Evolutionary conservation across 2,797 vertebrate genomes (phyloP).

Genomic region (Taenioides sp.): DNA sequence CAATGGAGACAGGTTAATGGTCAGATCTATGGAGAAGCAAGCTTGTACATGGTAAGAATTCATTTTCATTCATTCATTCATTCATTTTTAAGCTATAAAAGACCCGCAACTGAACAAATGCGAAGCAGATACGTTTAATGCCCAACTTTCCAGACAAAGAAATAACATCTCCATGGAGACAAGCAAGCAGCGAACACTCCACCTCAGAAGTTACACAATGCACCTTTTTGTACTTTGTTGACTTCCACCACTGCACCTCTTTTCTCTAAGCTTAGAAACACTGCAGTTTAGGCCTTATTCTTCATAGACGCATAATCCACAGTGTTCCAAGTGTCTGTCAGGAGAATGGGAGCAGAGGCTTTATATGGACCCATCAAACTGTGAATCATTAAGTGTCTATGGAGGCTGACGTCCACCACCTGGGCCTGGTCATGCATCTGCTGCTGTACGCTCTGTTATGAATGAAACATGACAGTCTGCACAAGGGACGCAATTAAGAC

Average conservation of each 20-base stretch:
- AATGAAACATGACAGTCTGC: constrained; percentile 6
- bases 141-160: no score
- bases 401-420: neutral
- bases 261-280: neutral
- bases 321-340: neutral
- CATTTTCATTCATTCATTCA: no score
- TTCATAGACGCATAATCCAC: neutral
- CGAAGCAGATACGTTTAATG: no score
- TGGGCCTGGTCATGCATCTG: constrained; percentile 1
- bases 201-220: no score
- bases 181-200: no score
- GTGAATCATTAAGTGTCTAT: neutral
- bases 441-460: neutral
- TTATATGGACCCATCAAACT: neutral
- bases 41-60: no score
- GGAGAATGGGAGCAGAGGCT: neutral
- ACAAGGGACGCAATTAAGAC: neutral
- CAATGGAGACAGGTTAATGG: no score
- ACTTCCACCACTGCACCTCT: neutral
- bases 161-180: no score
- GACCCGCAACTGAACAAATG: no score
- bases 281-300: neutral
- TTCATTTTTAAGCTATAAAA: no score
- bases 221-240: neutral
- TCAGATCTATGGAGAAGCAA: no score